Percentiles rank a stretch among this genome's conserved stretches.
These are phyloP conservation scores for Ooceraea biroi DNA, from an alignment of 1,140 invertebrate genomes.

Conservation along the genomic window DNA sequence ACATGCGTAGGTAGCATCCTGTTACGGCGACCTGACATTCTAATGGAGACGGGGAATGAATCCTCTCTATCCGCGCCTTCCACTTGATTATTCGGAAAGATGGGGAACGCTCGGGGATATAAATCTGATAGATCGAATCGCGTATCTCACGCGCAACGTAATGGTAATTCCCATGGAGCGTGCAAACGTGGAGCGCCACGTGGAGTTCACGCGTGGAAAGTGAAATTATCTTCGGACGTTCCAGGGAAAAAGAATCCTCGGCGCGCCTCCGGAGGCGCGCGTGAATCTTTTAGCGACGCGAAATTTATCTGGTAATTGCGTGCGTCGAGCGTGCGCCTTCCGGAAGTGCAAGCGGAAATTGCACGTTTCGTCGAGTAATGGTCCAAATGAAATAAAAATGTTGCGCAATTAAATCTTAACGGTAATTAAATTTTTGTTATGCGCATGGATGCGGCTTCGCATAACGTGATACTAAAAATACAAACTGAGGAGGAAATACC, in stretches of 20 bases:
- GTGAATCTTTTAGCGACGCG: conserved; percentile 50
- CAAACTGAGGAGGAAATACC: no score
- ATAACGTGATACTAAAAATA: no score
- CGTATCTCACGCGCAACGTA: conserved; percentile 16
- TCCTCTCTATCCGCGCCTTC: not conserved
- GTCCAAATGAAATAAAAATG: conserved; percentile 3
- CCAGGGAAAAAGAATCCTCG: conserved; percentile 13
- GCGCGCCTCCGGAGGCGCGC: conserved; percentile 3
- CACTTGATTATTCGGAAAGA: conserved; percentile 17
- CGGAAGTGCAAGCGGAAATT: conserved; percentile 7
- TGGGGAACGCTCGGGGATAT: conserved; percentile 4
- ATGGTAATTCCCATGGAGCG: conserved; percentile 6
- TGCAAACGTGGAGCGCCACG: conserved; percentile 11
- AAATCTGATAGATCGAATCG: conserved; percentile 40
- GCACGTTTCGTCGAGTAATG: no score
- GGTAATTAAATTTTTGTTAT: not conserved
- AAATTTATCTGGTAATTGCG: conserved; percentile 55
- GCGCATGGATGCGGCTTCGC: not conserved
- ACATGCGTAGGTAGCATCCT: conserved; percentile 55
- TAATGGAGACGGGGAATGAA: conserved; percentile 34
- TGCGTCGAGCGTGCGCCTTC: conserved; percentile 23
- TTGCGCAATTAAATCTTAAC: no score
- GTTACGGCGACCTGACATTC: conserved; percentile 17
- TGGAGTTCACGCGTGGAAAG: conserved; percentile 37
- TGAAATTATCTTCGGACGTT: conserved; percentile 49